Evolutionary conservation across 2,888 invertebrate genomes (phyloP).

Genomic region (Tenthredo mesomela): DNA sequence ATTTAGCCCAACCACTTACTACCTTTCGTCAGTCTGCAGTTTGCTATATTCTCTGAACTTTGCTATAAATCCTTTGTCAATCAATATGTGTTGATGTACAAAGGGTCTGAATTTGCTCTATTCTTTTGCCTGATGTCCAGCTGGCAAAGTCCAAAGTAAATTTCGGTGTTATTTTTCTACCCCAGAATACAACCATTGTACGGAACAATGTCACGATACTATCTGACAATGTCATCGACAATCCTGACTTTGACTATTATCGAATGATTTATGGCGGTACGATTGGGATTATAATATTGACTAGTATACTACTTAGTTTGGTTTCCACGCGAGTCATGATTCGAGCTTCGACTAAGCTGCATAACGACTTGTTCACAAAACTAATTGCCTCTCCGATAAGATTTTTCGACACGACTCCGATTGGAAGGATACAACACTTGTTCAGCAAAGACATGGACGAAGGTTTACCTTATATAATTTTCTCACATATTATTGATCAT

Average conservation of each 20-base stretch:
- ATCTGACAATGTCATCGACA: constrained; percentile 77
- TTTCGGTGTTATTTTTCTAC: neutral
- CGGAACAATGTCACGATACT: constrained; percentile 65
- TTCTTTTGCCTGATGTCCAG: neutral
- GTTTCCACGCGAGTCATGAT: constrained; percentile 80
- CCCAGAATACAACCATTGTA: constrained; percentile 64
- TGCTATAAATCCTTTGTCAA: neutral
- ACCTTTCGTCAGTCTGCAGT: too few relatives aligned
- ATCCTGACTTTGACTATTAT: constrained; percentile 79
- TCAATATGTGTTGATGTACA: too few relatives aligned
- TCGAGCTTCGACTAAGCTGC: constrained; percentile 80
- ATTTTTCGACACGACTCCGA: constrained; percentile 80
- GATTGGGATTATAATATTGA: constrained; percentile 79
- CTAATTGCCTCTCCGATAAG: constrained; percentile 79
- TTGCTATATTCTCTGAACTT: too few relatives aligned
- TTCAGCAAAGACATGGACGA: constrained; percentile 82
- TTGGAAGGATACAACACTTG: constrained; percentile 80
- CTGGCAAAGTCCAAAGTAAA: neutral
- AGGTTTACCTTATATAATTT: constrained; percentile 71
- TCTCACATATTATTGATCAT: neutral
- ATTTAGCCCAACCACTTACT: too few relatives aligned
- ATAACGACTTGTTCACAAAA: constrained; percentile 78
- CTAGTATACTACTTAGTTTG: constrained; percentile 80
- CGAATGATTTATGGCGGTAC: constrained; percentile 79
- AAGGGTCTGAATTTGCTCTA: too few relatives aligned